Evolutionary conservation across 2,113 vertebrate genomes (phyloP).

Genomic region (Dicentrarchus labrax): DNA sequence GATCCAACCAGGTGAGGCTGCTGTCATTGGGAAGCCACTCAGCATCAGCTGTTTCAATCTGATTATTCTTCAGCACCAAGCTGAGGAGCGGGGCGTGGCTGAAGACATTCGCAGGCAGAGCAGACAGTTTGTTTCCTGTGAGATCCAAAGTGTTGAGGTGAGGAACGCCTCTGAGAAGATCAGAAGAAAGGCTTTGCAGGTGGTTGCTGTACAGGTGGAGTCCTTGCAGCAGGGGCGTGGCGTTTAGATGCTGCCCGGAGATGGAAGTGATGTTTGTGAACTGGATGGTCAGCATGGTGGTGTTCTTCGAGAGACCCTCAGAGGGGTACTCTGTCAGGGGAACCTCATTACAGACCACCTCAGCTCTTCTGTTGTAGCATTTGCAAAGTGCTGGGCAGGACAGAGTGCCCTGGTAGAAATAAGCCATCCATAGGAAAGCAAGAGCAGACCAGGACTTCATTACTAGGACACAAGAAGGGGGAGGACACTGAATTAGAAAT

Average conservation of each 20-base stretch:
- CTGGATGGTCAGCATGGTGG: slow-evolving; percentile 84
- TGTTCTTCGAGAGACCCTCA: slow-evolving; percentile 68
- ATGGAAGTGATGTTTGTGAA: slow-evolving; percentile 86
- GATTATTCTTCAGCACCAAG: slow-evolving; percentile 87
- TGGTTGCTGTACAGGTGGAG: slow-evolving; percentile 89
- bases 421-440: slow-evolving; percentile 58
- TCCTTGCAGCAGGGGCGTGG: slow-evolving; percentile 79
- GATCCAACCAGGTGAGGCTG: slow-evolving; percentile 81
- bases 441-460: slow-evolving; percentile 67
- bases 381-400: slow-evolving; percentile 79
- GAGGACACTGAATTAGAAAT: background rate
- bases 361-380: slow-evolving; percentile 75
- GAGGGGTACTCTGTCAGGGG: slow-evolving; percentile 79
- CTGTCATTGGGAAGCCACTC: slow-evolving; percentile 80
- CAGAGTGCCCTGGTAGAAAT: slow-evolving; percentile 56
- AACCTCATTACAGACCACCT: slow-evolving; percentile 82
- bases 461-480: slow-evolving; percentile 24
- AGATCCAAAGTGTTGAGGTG: slow-evolving; percentile 86
- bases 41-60: slow-evolving; percentile 49
- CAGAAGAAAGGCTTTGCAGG: slow-evolving; percentile 76
- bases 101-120: slow-evolving; percentile 82
- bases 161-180: slow-evolving; percentile 79
- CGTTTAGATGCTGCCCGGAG: slow-evolving; percentile 64
- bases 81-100: slow-evolving; percentile 67
- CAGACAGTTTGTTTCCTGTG: slow-evolving; percentile 82